phyloP scores from a whole-genome alignment of 1,140 invertebrate genomes.

The Hesperophylax magnus region DNA sequence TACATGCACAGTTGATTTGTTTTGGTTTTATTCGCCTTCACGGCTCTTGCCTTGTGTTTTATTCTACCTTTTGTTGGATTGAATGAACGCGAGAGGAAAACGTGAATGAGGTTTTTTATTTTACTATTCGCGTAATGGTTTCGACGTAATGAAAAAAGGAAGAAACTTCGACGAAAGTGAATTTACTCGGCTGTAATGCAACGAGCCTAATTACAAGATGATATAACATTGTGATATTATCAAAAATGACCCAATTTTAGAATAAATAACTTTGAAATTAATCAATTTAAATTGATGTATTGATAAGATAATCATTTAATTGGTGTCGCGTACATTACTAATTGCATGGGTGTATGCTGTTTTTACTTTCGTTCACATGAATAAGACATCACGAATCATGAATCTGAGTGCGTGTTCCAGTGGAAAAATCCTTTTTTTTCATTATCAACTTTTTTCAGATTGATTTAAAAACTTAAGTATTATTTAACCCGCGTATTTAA shows the following conservation, averaged over 20 bases:
- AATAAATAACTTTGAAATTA: too few relatives aligned
- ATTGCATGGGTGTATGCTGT: background rate
- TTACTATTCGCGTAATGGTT: slow-evolving; percentile 21
- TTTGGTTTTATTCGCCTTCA: background rate
- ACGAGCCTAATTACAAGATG: too few relatives aligned
- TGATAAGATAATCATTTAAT: too few relatives aligned
- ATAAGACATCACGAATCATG: slow-evolving; percentile 8
- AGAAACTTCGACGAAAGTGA: slow-evolving; percentile 17
- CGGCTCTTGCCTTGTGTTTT: background rate
- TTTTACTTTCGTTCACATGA: too few relatives aligned
- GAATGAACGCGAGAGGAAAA: slow-evolving; percentile 5
- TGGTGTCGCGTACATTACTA: background rate
- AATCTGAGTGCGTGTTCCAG: too few relatives aligned
- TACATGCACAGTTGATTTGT: background rate
- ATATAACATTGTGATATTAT: too few relatives aligned
- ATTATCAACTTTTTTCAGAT: too few relatives aligned
- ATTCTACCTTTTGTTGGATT: slow-evolving; percentile 1
- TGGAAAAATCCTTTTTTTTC: too few relatives aligned
- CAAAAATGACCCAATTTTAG: too few relatives aligned
- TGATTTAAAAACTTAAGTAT: too few relatives aligned
- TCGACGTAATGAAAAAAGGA: slow-evolving; percentile 25
- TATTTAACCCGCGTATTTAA: too few relatives aligned
- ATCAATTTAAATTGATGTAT: too few relatives aligned
- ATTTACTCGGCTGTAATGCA: background rate
- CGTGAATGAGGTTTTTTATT: slow-evolving; percentile 16